phyloP scores from a whole-genome alignment of 2,113 vertebrate species.

The Motacilla alba region DNA sequence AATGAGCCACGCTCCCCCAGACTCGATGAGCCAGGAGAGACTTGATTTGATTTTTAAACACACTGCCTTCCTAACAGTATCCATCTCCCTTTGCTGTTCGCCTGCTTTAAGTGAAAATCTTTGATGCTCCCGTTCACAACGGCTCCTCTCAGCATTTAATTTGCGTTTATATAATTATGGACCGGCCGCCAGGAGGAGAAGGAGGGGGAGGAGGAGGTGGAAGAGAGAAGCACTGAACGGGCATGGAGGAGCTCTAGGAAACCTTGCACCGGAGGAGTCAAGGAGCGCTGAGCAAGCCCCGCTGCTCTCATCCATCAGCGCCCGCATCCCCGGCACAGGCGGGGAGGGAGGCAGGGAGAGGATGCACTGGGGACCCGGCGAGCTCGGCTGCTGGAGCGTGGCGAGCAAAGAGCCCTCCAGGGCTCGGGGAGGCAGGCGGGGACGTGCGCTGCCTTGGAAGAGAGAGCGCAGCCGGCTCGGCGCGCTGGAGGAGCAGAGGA shows the following conservation, averaged over 20 bases:
- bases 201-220: neutral
- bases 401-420: slow-evolving; percentile 20
- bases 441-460: slow-evolving; percentile 38
- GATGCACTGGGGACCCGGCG: neutral
- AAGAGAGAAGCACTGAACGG: neutral
- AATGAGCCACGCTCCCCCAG: neutral
- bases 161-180: neutral
- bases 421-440: neutral
- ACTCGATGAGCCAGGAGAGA: neutral
- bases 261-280: neutral
- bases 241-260: neutral
- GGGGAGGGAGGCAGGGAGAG: neutral
- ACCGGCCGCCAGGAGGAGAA: neutral
- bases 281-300: neutral
- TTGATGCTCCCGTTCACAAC: neutral
- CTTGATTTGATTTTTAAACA: slow-evolving; percentile 20
- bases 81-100: neutral
- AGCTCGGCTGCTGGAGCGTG: slow-evolving; percentile 5
- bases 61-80: neutral
- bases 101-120: neutral
- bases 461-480: neutral
- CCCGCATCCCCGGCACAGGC: neutral
- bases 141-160: neutral
- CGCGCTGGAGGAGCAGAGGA: neutral
- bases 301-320: neutral